Conservation (phyloP, 2,797 vertebrate genomes). For the Falco biarmicus region DNA sequence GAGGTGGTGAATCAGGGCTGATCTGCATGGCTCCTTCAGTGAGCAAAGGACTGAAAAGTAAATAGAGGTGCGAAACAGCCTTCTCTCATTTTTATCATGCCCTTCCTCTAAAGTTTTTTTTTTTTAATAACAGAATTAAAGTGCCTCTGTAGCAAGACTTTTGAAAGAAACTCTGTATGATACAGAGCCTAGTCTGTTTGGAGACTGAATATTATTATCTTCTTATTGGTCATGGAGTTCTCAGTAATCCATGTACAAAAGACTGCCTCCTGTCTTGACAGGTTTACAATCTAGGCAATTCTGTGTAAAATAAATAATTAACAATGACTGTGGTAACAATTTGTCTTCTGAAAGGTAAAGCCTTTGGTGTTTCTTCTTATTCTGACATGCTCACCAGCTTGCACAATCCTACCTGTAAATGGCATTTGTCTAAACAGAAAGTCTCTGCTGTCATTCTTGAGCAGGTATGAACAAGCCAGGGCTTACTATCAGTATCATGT, state of each 20-base stretch:
- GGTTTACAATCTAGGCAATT: background rate
- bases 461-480: background rate
- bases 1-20: background rate
- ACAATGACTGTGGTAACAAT: background rate
- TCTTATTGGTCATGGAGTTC: accelerated
- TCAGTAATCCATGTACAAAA: background rate
- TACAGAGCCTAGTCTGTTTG: background rate
- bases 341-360: background rate
- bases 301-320: background rate
- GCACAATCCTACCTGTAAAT: background rate
- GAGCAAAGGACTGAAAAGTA: background rate
- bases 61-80: background rate
- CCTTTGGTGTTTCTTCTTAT: background rate
- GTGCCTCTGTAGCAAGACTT: background rate
- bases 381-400: background rate
- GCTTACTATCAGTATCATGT: background rate
- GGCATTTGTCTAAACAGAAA: background rate
- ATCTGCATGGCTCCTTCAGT: background rate
- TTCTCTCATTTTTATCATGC: background rate
- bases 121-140: background rate
- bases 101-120: background rate
- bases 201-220: background rate
- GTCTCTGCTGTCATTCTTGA: background rate
- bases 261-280: background rate
- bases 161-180: background rate